Base-by-base conservation (phyloP, 1,140 invertebrate genomes). In the Scaptomyza montana region DNA sequence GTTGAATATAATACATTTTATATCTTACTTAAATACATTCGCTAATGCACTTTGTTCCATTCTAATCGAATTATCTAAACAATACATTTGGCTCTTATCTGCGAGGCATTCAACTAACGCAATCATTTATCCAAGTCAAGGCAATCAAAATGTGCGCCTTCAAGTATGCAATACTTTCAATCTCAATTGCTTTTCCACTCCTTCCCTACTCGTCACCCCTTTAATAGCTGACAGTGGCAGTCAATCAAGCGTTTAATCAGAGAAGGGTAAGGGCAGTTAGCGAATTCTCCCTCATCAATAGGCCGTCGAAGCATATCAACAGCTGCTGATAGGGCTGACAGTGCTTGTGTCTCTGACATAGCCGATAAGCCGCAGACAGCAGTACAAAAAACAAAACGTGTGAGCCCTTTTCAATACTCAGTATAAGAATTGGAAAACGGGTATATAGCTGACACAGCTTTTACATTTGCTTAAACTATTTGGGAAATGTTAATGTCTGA, bases 111-210 rank as follows among this genome's bases (percentile, higher is more conserved):
- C 64, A 60, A 28, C 45, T 53, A 36, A 25, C 69, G 28, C 59
- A 51, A 75, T 64, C 73, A 79, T 85, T 74, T 80, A 84, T 85
- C 73, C 51, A 45, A 25, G 43, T 8, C 55, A 33, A 13, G 19
- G 36, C 57, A 67, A 50, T 70, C 47, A 53, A 12, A 19, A 47
- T 60, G 13, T 46, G 16, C 54, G 33, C 41, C 46, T 51, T 78
- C 28, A 74, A 66, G 63, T 69, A 78, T 68, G 51, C 60, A 56
- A 59, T 45, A 13, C 61, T 60, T 62, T 4, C 64, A 55, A 56
- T 28, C 49, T 56, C 49, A 60, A 80, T 41, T 65, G 62, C 62
- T 43, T 64, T 64, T 25, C 19, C 36, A n/a, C 1, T 3, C 30
- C 21, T 25, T 25, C 21, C 19, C 10, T 19, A 21, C 2, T 13